Percentiles rank a stretch among this genome's conserved stretches.
phyloP scores from a whole-genome alignment of 2,113 vertebrate species.

The Myrmecobius fasciatus region DNA sequence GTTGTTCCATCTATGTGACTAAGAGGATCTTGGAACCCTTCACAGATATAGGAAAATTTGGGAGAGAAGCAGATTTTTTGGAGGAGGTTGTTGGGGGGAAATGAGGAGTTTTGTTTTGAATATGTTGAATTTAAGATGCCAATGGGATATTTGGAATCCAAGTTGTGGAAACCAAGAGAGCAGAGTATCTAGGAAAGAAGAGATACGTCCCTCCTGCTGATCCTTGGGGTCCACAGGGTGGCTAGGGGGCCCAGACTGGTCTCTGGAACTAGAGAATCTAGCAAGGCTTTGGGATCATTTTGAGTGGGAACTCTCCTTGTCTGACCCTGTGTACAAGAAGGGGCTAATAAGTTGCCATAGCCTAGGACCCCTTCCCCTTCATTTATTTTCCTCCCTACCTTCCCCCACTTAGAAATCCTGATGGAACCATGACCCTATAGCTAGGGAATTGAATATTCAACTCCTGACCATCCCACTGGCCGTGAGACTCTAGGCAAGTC shows the following conservation, averaged over 20 bases:
- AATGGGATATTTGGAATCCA: background rate
- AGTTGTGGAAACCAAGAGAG: background rate
- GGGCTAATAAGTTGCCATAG: background rate
- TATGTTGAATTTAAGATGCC: background rate
- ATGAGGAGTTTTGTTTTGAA: background rate
- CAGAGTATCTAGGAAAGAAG: background rate
- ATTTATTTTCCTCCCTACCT: background rate
- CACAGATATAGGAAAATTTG: background rate
- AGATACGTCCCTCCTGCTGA: background rate
- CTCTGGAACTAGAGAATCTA: background rate
- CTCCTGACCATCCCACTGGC: background rate
- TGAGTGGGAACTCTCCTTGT: background rate
- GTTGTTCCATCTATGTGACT: background rate
- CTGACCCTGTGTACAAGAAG: background rate
- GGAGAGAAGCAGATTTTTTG: background rate
- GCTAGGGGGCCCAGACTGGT: background rate
- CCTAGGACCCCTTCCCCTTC: background rate
- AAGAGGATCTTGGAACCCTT: background rate
- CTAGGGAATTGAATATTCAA: background rate
- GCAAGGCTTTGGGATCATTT: background rate
- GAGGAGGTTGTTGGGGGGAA: background rate
- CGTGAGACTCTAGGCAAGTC: background rate
- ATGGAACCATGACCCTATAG: background rate
- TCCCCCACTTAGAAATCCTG: background rate
- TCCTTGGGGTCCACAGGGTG: background rate